Evolutionary conservation across 2,113 vertebrate species (phyloP), one percentile per base, ranked within the genome.

Genomic region (Rhinoptilus africanus): DNA sequence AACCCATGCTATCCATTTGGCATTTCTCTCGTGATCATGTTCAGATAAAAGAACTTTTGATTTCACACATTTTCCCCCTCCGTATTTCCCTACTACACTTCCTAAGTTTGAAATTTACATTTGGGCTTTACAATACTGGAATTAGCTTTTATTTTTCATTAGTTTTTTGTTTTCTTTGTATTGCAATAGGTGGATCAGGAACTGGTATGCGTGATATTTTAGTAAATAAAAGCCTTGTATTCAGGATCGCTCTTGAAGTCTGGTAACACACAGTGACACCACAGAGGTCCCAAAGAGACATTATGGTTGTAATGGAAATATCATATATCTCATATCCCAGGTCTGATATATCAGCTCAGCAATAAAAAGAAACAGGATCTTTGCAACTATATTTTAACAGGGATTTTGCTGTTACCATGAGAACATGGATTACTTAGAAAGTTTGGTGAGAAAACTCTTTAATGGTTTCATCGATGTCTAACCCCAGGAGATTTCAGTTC

Each of bases 321-420:
- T 97, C 89, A 57, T 59, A 48, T 97, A 96, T 94, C 96, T 97
- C 71, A 92, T 93, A 92, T 77, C 85, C 79, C 84, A 93, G 79
- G 88, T 93, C 93, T 97, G 97, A 96, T 82, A 88, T 93, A 95
- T 93, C 96, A 96, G 89, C 94, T 93, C 89, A 69, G 96, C 82
- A 95, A 89, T 97, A 96, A 97, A 97, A 97, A 94, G 97, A 97
- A 97, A 97, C 85, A 92, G 96, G 95, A 97, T 97, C 93, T 97
- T 97, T 97, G 94, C 92, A 96, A 92, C 94, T 95, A 48, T 95
- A 96, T 95, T 96, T 97, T 95, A 96, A 85, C 91, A 93, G 92
- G 91, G 93, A 77, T 94, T 97, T 96, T 96, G 76, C 89, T 89
- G 85, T 96, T 96, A 96, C 93, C 96, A 96, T 96, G 97, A 97